phyloP scores from a whole-genome alignment of 2,797 vertebrate genomes.

The Syndactyla subalaris region DNA sequence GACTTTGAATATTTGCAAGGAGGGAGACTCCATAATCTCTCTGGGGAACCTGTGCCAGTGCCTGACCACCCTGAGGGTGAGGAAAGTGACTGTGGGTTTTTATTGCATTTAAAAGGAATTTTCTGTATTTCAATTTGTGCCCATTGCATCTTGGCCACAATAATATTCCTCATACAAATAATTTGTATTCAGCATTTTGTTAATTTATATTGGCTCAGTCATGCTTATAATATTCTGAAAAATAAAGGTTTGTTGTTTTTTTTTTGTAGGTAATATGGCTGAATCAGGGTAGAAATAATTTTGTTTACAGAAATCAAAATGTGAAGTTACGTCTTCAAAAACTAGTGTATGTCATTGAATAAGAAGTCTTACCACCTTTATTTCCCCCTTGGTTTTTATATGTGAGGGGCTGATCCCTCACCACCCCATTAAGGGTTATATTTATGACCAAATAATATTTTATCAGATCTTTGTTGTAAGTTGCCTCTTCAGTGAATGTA shows the following conservation, averaged over 20 bases:
- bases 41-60: neutral
- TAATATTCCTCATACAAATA: neutral
- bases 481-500: neutral
- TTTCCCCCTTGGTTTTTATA: fast-evolving
- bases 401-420: neutral
- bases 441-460: constrained; percentile 16
- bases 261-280: neutral
- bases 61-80: neutral
- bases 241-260: neutral
- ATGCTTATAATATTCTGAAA: neutral
- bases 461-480: neutral
- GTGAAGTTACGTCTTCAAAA: neutral
- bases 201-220: neutral
- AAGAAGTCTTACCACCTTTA: neutral
- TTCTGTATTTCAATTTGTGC: neutral
- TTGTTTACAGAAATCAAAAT: neutral
- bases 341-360: neutral
- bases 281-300: neutral
- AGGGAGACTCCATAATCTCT: neutral
- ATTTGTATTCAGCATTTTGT: neutral
- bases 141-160: neutral
- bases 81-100: neutral
- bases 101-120: neutral
- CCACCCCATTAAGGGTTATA: neutral
- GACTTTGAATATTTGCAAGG: neutral